A percentile compares a stretch with the other conserved stretches of the same genome.
phyloP scores from a whole-genome alignment of 2,797 vertebrate species.

The Antrozous pallidus region DNA sequence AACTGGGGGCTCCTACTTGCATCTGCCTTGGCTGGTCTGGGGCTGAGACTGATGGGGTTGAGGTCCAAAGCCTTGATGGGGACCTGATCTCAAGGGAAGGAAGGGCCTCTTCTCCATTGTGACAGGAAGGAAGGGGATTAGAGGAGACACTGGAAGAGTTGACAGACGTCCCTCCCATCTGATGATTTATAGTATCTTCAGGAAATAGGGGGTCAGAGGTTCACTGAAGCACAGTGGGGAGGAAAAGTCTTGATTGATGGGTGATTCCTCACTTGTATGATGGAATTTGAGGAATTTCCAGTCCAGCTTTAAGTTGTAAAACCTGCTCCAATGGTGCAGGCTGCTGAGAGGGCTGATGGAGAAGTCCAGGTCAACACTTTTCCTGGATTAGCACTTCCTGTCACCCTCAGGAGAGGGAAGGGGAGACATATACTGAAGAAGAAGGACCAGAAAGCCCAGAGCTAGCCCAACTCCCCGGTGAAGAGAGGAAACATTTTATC shows the following conservation, averaged over 20 bases:
- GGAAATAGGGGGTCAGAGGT: not conserved
- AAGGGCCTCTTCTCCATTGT: not conserved
- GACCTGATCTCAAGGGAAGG: not conserved
- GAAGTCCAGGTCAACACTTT: not conserved
- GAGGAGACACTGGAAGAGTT: not conserved
- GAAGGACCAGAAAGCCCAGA: not conserved
- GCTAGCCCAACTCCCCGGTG: not conserved
- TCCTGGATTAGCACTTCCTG: not conserved
- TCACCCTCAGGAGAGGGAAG: not conserved
- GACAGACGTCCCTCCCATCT: not conserved
- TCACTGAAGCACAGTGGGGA: not conserved
- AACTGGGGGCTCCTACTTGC: too few relatives aligned
- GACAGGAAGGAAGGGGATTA: not conserved
- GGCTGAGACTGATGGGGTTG: not conserved
- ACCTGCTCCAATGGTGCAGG: accelerated
- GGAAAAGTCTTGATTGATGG: not conserved
- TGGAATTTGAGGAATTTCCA: not conserved
- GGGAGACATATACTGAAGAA: not conserved
- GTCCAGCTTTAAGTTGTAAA: not conserved
- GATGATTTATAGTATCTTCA: not conserved
- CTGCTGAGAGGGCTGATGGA: not conserved
- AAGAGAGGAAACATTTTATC: conserved; percentile 9
- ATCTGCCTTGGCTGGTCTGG: too few relatives aligned
- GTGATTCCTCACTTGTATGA: not conserved
- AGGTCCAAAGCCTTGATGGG: not conserved